phyloP scores from a whole-genome alignment of 1,140 invertebrate genomes.

The Papilio helenus region DNA sequence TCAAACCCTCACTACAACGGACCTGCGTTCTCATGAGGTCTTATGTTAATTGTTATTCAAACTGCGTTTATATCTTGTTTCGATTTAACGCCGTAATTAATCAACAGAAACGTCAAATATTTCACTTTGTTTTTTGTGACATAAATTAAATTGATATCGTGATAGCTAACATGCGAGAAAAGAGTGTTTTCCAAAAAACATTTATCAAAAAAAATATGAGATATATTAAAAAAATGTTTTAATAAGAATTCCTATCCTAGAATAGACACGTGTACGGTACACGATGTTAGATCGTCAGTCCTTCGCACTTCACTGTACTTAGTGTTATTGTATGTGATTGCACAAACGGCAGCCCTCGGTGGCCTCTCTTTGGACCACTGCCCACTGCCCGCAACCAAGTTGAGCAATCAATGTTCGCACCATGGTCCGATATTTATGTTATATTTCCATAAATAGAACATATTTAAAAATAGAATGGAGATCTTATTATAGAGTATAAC shows the following conservation, averaged over 20 bases:
- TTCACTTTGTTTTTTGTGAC: no score
- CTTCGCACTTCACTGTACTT: constrained; percentile 43
- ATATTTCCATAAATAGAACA: constrained; percentile 45
- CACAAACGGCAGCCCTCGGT: constrained; percentile 48
- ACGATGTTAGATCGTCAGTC: constrained; percentile 22
- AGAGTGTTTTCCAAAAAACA: no score
- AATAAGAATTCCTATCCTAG: no score
- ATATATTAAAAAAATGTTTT: no score
- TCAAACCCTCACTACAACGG: constrained; percentile 44
- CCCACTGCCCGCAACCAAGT: constrained; percentile 46
- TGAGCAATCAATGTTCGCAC: constrained; percentile 56
- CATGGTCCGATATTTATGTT: constrained; percentile 40
- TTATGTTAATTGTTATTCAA: neutral
- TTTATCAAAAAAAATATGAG: no score
- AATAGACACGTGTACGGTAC: no score
- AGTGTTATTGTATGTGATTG: constrained; percentile 57
- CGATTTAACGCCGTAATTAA: neutral
- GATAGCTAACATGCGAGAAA: no score
- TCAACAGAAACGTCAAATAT: no score
- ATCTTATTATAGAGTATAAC: neutral
- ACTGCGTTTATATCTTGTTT: neutral
- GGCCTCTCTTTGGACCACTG: constrained; percentile 60
- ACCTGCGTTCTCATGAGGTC: constrained; percentile 36
- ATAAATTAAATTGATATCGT: no score
- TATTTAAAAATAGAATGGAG: neutral